Percentiles rank a stretch among this genome's conserved stretches.
These are phyloP conservation scores for Oceanites oceanicus DNA, from an alignment of 2,113 vertebrate genomes.

Conservation along the genomic window DNA sequence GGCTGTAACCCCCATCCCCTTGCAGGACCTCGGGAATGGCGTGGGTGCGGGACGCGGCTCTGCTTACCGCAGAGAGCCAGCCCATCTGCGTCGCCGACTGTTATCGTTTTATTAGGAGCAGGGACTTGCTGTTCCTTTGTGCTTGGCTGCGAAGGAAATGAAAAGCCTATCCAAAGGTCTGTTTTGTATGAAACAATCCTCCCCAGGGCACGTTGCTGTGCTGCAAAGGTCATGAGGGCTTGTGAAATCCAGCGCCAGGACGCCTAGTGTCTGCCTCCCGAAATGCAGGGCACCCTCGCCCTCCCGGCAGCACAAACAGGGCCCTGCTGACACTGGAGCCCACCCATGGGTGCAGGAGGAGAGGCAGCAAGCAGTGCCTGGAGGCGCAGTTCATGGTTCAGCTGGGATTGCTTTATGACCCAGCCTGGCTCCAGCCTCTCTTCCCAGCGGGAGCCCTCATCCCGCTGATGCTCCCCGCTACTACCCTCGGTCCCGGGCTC, in stretches of 20 bases:
- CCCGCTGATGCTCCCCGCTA: not conserved
- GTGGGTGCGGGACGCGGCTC: not conserved
- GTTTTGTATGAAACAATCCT: constrained; percentile 45
- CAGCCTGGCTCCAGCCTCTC: not conserved
- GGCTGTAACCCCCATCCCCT: not conserved
- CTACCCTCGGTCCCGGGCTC: accelerated
- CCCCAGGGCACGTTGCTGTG: constrained; percentile 32
- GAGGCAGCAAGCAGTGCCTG: not conserved
- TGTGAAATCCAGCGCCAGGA: constrained; percentile 12
- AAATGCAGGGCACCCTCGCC: not conserved
- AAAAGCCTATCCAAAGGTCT: constrained; percentile 56
- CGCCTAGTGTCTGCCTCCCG: not conserved
- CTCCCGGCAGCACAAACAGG: not conserved
- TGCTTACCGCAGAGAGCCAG: not conserved
- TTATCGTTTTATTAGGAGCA: not conserved
- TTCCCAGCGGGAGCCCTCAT: accelerated
- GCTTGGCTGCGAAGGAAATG: constrained; percentile 43
- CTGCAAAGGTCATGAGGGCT: constrained; percentile 29
- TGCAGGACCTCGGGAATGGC: not conserved
- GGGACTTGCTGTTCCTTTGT: constrained; percentile 42
- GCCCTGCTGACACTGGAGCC: not conserved
- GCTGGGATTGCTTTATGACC: not conserved
- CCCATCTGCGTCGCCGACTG: not conserved
- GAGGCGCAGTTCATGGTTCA: not conserved
- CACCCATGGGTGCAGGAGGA: not conserved